Base-by-base conservation (phyloP, 2,888 invertebrate genomes). In the Parnassius apollo region DNA sequence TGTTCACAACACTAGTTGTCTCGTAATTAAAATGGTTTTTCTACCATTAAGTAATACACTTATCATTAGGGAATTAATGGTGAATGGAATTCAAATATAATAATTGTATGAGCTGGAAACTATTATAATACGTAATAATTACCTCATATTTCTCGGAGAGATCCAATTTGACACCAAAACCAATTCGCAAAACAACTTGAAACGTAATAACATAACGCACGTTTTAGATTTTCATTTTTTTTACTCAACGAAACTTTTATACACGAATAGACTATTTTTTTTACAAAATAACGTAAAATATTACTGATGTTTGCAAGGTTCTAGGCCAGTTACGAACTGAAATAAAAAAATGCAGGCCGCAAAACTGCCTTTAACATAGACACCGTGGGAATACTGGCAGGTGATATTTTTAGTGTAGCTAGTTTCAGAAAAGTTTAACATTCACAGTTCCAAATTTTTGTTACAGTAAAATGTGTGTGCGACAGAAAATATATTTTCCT, bases 161-260 rank as follows among this genome's bases (percentile, higher is more conserved):
- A 88, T 91, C 91, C 90, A 91, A 91, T 85, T 86, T 88, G 89
- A 73, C 76, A 76, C 68, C 66, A 69, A 72, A 73, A 70, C 69
- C 70, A 69, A 71, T 71, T 75, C 77, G 76, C 73, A 72, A 66
- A 75, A 74, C 65, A 68, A 71, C 67, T 72, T 74, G 65, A 69
- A 72, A 76, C 75, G 72, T 69, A 74, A 70, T 72, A 76, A 80
- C 85, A 86, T 85, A 76, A 83, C 84, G 82, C 75, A 73, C 69
- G 68, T 53, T 57, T 63, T 57, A 68, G 53, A 52, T 53, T 55
- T 61, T 62, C 61, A 65, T 67, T 57, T 56, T 59, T 54, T 64
- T 68, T 46, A 59, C 18, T 52, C n/a, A 53, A 35, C n/a, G n/a
- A 59, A 59, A 51, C 22, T 10, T 22, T 12, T 22, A 10, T 51